phyloP scores from a whole-genome alignment of 2,113 vertebrate species.

The Seriola dumerili region DNA sequence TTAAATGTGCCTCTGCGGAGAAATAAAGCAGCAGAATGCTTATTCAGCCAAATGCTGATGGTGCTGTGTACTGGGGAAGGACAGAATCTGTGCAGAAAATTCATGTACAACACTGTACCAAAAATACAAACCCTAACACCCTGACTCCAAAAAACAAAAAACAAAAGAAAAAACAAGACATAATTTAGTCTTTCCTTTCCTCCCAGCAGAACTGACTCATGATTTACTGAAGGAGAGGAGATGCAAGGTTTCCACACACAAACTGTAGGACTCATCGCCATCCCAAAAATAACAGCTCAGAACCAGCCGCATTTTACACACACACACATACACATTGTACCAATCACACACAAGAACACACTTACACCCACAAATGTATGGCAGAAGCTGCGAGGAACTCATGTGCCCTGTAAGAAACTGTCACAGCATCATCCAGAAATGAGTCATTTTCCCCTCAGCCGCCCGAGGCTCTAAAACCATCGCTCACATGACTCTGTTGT shows the following conservation, averaged over 20 bases:
- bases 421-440: slow-evolving; percentile 71
- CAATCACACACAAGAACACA: slow-evolving; percentile 51
- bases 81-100: slow-evolving; percentile 7
- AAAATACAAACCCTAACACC: slow-evolving; percentile 22
- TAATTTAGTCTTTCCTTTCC: slow-evolving; percentile 8
- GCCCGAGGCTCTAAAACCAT: slow-evolving; percentile 44
- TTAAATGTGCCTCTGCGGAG: slow-evolving; percentile 46
- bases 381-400: slow-evolving; percentile 57
- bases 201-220: slow-evolving; percentile 8
- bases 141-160: background rate
- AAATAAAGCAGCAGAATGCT: slow-evolving; percentile 32
- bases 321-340: slow-evolving; percentile 17
- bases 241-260: slow-evolving; percentile 44
- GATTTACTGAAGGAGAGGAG: slow-evolving; percentile 26
- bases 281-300: slow-evolving; percentile 69
- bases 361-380: slow-evolving; percentile 61
- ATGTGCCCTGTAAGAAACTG: slow-evolving; percentile 55
- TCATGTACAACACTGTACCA: background rate
- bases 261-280: slow-evolving; percentile 33
- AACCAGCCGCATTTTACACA: slow-evolving; percentile 58
- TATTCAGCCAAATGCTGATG: slow-evolving; percentile 60
- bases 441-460: slow-evolving; percentile 60
- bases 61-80: background rate
- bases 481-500: slow-evolving; percentile 66
- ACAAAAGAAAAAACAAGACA: background rate